Evolutionary conservation across 2,888 invertebrate species (phyloP), one percentile per base, ranked within the genome.

Genomic region (Alviniconcha strummeri): DNA sequence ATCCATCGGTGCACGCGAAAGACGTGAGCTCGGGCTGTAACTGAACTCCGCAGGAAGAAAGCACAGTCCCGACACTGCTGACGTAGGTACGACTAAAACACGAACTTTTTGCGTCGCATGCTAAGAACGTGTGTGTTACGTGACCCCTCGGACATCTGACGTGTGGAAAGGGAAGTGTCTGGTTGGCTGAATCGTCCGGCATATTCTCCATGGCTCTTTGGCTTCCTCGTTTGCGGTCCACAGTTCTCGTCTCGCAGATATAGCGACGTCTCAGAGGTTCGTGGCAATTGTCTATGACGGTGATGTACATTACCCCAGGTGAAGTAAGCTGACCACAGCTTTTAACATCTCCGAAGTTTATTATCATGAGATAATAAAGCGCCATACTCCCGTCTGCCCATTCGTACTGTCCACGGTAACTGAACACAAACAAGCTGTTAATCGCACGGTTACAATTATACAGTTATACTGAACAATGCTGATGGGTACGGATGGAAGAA

Each of bases 341-440:
- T 64, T 78, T 60, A 1, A 64, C 60, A 36, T 78, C 60, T 9
- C 78, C 60, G 6, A 9, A 36, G 13, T 36, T 15, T 56, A 11
- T 7, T 9, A 64, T 1, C 7, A 4, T 15, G 4, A 57, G 4
- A 4, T 36, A 7, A 52, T 64, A 78, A 6, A 78, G 56, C 36
- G 78, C 78, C 7, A 36, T 11, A 5, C 57, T 78, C 36, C 78
- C 78, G n/a, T 78, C 78, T 36, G 78, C 78, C 78, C 78, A 78
- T 64, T 78, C 64, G 19, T 15, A 6, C 19, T 64, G 78, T 9
- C 57, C 7, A 5, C 57, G 78, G 56, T 78, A 78, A 19, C 78
- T 78, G 36, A n/a, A 57, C 56, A 60, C 9, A 36, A 19, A 57
- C 75, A 56, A n/a, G n/a, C n/a, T n/a, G n/a, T n/a, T n/a, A n/a